Percentiles rank a stretch among this genome's conserved stretches.
Conservation (phyloP, 2,888 invertebrate genomes). For the Mythimna pallens region DNA sequence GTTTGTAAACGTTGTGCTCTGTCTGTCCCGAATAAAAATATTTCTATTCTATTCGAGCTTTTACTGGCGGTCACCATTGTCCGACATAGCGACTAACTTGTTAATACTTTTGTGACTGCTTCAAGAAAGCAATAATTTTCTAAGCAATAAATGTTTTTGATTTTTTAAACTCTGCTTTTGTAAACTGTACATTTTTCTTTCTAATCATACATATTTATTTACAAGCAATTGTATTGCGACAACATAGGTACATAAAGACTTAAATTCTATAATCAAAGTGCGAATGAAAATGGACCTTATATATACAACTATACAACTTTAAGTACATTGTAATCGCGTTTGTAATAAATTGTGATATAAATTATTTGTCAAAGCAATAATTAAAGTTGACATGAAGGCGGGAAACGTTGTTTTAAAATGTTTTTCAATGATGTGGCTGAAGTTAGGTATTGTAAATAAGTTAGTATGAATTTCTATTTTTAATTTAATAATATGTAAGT, state of each 20-base stretch:
- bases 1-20: no score
- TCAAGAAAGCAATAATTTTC: constrained; percentile 13
- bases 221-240: constrained; percentile 19
- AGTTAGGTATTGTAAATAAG: constrained; percentile 81
- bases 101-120: not conserved
- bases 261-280: constrained; percentile 23
- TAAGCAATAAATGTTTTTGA: constrained; percentile 14
- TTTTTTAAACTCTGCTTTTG: not conserved
- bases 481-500: constrained; percentile 71
- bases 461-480: constrained; percentile 81
- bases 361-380: constrained; percentile 74
- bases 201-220: constrained; percentile 6
- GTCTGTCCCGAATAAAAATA: no score
- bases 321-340: constrained; percentile 64
- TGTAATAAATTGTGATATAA: constrained; percentile 72
- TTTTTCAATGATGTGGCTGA: constrained; percentile 73
- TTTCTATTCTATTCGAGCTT: no score
- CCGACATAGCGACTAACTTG: no score
- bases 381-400: constrained; percentile 71
- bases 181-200: constrained; percentile 11
- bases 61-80: no score
- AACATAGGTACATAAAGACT: constrained; percentile 25
- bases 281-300: constrained; percentile 47
- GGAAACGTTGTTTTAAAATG: constrained; percentile 70
- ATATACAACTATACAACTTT: constrained; percentile 37